Conservation (phyloP, 2,113 vertebrate genomes). For the Psittacula cyanocephala region DNA sequence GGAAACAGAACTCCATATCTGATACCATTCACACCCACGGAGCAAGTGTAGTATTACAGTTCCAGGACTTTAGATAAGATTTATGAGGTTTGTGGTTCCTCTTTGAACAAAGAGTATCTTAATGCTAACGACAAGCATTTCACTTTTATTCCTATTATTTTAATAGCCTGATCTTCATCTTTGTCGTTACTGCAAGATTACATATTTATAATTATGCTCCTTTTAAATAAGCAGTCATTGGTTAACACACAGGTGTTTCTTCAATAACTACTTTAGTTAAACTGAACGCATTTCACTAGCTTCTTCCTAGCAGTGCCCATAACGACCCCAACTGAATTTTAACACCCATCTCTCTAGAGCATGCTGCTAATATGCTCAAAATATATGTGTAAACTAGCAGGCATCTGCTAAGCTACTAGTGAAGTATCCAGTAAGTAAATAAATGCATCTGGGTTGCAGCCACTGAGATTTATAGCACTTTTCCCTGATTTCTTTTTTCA, state of each 20-base stretch:
- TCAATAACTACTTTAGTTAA: background rate
- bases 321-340: conserved; percentile 39
- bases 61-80: background rate
- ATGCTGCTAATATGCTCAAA: conserved; percentile 53
- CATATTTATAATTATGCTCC: background rate
- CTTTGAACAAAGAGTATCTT: background rate
- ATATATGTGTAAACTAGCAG: conserved; percentile 55
- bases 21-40: background rate
- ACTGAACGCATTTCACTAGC: background rate
- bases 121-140: background rate
- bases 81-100: background rate
- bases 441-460: conserved; percentile 68
- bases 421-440: conserved; percentile 66
- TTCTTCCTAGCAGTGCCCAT: conserved; percentile 12
- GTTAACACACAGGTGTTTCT: background rate
- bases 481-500: conserved; percentile 56
- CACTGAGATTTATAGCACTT: conserved; percentile 58
- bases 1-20: background rate
- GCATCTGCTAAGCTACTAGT: conserved; percentile 54
- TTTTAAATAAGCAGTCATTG: background rate
- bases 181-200: background rate
- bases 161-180: background rate
- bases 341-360: conserved; percentile 36
- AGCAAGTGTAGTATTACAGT: background rate
- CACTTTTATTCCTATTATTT: background rate